Percentiles rank a stretch among this genome's conserved stretches.
Conservation (phyloP, 2,888 invertebrate genomes). For the Drosophila setosimentum region DNA sequence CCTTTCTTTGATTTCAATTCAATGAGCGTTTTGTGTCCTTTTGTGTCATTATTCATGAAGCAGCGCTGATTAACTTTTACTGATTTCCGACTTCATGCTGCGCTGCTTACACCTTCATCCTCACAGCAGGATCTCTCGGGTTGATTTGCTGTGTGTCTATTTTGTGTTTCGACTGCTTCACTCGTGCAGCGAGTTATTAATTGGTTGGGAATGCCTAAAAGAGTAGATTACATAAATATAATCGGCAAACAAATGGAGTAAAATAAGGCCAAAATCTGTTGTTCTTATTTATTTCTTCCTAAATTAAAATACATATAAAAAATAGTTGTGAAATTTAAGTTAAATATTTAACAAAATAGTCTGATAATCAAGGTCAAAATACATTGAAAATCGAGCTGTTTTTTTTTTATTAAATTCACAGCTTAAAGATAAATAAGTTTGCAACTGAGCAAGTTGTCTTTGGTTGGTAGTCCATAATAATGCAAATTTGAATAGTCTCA, state of each 20-base stretch:
- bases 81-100: constrained; percentile 33
- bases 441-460: neutral
- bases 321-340: neutral
- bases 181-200: neutral
- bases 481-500: neutral
- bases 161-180: neutral
- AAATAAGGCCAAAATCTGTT: neutral
- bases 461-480: neutral
- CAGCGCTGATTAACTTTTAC: constrained; percentile 52
- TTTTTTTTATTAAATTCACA: neutral
- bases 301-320: no score
- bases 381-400: neutral
- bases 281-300: no score
- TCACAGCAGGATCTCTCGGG: constrained; percentile 29
- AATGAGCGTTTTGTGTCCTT: neutral
- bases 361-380: neutral
- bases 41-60: constrained; percentile 31
- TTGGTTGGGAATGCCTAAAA: neutral
- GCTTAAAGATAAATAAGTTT: neutral
- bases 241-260: accelerated
- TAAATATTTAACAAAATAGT: neutral
- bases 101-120: constrained; percentile 22
- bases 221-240: neutral
- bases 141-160: neutral
- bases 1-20: constrained; percentile 29